A percentile compares a stretch with the other conserved stretches of the same genome.
Conservation (phyloP, 2,113 vertebrate genomes). For the Otolemur garnettii region DNA sequence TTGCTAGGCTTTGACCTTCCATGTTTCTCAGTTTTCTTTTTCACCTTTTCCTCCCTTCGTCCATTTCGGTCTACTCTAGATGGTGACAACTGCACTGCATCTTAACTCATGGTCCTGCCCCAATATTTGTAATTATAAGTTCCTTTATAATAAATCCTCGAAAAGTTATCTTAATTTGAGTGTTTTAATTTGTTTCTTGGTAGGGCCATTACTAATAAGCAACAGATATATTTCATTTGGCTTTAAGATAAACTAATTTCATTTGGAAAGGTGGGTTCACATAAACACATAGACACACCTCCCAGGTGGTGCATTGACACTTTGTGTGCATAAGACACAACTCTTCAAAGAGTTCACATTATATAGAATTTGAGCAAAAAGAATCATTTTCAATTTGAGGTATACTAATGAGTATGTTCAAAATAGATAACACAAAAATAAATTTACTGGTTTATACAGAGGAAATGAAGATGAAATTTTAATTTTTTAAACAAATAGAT, state of each 20-base stretch:
- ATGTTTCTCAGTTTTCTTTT: not conserved
- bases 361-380: constrained; percentile 4
- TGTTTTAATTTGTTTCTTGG: not conserved
- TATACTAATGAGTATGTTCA: constrained; percentile 13
- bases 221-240: constrained; percentile 36
- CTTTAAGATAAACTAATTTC: constrained; percentile 31
- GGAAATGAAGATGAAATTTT: constrained; percentile 1
- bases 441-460: not conserved
- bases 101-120: not conserved
- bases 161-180: not conserved
- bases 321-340: not conserved
- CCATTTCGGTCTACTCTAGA: not conserved
- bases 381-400: constrained; percentile 2
- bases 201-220: not conserved
- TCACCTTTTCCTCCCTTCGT: not conserved
- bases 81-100: not conserved
- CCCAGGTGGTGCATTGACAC: not conserved
- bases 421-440: constrained; percentile 50
- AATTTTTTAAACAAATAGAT: constrained; percentile 39
- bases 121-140: not conserved
- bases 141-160: not conserved
- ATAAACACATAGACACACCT: not conserved
- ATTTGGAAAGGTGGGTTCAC: constrained; percentile 1
- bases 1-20: not conserved
- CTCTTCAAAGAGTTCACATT: not conserved